Base-by-base conservation (phyloP, 2,888 invertebrate genomes). In the Carterocephalus palaemon region DNA sequence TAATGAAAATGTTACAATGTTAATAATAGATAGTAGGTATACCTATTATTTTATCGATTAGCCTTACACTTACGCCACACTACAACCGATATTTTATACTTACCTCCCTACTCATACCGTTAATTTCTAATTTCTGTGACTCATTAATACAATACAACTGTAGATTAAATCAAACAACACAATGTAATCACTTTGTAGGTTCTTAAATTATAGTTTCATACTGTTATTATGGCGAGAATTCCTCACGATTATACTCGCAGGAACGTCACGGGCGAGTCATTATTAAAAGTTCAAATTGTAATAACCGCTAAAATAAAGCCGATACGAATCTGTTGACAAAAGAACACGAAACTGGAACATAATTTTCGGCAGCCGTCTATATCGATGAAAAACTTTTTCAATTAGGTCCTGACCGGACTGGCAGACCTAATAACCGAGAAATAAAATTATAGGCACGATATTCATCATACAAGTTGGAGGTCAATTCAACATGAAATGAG, bases 371-470 rank as follows among this genome's bases (percentile, higher is more conserved):
- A 64, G 64, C 66, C 66, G 57, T 57, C 68, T 64, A 56, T 72
- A 75, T 78, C 79, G 76, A 67, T 72, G 66, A 62, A 75, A 80
- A 85, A 86, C 63, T 85, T 86, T 86, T 86, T 82, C 85, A 84
- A 86, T 86, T 83, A 82, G 68, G 56, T 48, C 56, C 59, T 53
- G 57, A 62, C 64, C 56, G 55, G 52, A 56, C 33, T 47, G 33
- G 12, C 34, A 33, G 54, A 61, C 29, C 29, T 74, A 78, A 77
- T 75, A 75, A 71, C 67, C 59, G 62, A 64, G 64, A 62, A 64
- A 53, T 54, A 33, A 12, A 46, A 39, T 32, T 13, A 13, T 6
- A 32, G 12, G 16, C 15, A 23, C 13, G 17, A 22, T 12, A n/a
- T n/a, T n/a, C n/a, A n/a, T n/a, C n/a, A n/a, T n/a, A 17, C 15